Conservation (phyloP, 2,113 vertebrate species). For the Alaudala cheleensis region DNA sequence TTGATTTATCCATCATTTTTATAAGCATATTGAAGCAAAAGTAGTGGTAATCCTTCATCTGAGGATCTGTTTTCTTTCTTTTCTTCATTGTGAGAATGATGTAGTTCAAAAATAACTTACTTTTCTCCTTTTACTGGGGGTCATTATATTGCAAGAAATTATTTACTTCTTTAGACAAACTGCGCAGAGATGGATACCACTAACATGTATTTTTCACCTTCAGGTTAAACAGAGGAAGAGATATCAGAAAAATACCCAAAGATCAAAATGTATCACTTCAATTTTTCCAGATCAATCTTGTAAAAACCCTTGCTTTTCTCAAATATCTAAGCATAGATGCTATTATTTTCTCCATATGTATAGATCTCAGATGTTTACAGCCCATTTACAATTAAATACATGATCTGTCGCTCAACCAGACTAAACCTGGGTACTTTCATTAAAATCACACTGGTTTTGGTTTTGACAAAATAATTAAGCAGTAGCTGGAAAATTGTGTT, state of each 20-base stretch:
- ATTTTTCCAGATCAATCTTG: background rate
- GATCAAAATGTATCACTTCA: background rate
- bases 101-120: background rate
- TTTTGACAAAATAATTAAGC: slow-evolving; percentile 24
- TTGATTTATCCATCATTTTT: background rate
- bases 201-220: background rate
- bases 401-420: background rate
- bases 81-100: background rate
- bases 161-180: background rate
- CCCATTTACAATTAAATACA: background rate
- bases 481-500: background rate
- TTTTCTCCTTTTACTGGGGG: background rate
- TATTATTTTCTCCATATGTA: background rate
- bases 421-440: background rate
- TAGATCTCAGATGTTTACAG: background rate
- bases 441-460: background rate
- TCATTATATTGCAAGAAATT: background rate
- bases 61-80: background rate
- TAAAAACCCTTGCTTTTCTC: background rate
- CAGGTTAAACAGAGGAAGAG: background rate
- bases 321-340: background rate
- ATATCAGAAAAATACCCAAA: background rate
- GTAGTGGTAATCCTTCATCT: background rate
- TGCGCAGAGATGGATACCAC: background rate
- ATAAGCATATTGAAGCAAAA: background rate